Conservation (phyloP, 2,113 vertebrate species). For the Entosphenus tridentatus region DNA sequence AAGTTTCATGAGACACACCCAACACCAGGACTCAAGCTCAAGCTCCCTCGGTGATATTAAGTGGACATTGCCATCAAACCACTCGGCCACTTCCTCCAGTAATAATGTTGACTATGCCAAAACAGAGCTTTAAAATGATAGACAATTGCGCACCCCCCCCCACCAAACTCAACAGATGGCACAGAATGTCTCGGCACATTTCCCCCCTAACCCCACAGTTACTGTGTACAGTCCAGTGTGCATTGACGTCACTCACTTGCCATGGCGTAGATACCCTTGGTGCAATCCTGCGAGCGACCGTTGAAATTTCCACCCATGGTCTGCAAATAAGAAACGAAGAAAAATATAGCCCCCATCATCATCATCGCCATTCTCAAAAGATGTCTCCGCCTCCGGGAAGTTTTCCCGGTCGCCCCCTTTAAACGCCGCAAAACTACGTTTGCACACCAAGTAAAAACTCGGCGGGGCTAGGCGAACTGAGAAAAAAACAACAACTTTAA, state of each 20-base stretch:
- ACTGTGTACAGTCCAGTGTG: background rate
- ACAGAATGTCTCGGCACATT: no score
- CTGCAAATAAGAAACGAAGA: constrained; percentile 20
- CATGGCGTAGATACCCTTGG: constrained; percentile 73
- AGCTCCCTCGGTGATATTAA: no score
- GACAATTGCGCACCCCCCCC: background rate
- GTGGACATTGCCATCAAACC: no score
- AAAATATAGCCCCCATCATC: background rate
- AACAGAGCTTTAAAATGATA: background rate
- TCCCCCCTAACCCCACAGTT: background rate
- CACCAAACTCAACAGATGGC: no score
- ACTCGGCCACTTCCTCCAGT: no score
- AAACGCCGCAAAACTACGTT: no score
- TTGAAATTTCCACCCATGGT: constrained; percentile 85
- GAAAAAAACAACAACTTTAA: background rate
- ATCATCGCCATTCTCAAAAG: no score
- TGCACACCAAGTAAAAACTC: background rate
- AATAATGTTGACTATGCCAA: background rate
- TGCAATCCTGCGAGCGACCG: constrained; percentile 44
- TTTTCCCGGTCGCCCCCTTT: no score
- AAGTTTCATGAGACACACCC: no score
- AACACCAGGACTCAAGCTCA: no score
- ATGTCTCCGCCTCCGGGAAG: no score
- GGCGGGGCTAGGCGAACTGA: background rate
- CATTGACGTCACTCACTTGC: constrained; percentile 34